Conservation (phyloP, 1,140 invertebrate genomes). For the Cotesia typhae region DNA sequence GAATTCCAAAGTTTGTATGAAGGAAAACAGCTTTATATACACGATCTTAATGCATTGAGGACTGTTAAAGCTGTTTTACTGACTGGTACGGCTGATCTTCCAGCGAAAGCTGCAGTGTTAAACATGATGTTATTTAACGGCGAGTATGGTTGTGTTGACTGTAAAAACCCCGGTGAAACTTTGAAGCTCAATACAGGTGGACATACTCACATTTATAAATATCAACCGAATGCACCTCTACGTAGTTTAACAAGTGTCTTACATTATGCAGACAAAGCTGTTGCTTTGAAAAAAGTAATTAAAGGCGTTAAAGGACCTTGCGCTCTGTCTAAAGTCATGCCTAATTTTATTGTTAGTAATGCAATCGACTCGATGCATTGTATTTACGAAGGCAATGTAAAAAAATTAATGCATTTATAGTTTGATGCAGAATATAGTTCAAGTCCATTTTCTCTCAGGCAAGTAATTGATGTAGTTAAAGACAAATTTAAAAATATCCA, state of each 20-base stretch:
- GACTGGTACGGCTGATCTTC: conserved; percentile 33
- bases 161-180: conserved; percentile 28
- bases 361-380: conserved; percentile 30
- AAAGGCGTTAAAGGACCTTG: conserved; percentile 15
- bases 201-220: not conserved
- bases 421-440: conserved; percentile 10
- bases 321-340: conserved; percentile 2
- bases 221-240: too few species aligned
- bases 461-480: not conserved
- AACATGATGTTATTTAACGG: conserved; percentile 8
- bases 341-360: conserved; percentile 12
- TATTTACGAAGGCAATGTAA: conserved; percentile 16
- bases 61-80: conserved; percentile 33
- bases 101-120: not conserved
- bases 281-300: too few species aligned
- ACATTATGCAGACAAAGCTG: too few species aligned
- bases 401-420: conserved; percentile 21
- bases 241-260: too few species aligned
- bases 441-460: conserved; percentile 16
- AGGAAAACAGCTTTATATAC: conserved; percentile 14
- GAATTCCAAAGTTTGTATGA: conserved; percentile 29
- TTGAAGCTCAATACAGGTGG: conserved; percentile 8
- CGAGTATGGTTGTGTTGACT: not conserved
- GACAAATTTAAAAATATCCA: too few species aligned
- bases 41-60: too few species aligned